Conservation (phyloP, 2,113 vertebrate species). For the Myotis davidii region DNA sequence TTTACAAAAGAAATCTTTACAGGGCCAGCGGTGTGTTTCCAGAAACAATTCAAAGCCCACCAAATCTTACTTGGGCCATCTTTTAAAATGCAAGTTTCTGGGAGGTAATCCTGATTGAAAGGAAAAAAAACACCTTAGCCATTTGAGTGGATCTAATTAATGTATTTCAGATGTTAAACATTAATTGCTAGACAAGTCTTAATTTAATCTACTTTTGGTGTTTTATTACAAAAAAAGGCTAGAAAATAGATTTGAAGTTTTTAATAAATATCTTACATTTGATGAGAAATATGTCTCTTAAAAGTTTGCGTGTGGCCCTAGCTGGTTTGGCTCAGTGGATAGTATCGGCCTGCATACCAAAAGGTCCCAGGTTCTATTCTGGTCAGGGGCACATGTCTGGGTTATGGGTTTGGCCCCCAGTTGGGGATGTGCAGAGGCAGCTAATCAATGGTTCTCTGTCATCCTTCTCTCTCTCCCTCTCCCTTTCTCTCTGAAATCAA, state of each 20-base stretch:
- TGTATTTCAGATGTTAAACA: not conserved
- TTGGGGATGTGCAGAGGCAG: too few relatives aligned
- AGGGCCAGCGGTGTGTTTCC: not conserved
- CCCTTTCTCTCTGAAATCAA: too few relatives aligned
- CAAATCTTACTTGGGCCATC: not conserved
- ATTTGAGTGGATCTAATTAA: not conserved
- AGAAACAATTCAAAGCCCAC: not conserved
- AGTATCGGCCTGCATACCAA: too few relatives aligned
- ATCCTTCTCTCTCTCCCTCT: too few relatives aligned
- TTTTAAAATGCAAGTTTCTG: not conserved
- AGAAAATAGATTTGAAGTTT: not conserved
- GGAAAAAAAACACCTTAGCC: not conserved
- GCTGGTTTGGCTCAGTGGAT: too few relatives aligned
- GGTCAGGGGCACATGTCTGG: too few relatives aligned
- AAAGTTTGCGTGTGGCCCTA: too few relatives aligned
- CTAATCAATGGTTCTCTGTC: too few relatives aligned
- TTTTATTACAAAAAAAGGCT: not conserved
- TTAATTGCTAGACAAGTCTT: not conserved
- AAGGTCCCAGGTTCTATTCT: too few relatives aligned
- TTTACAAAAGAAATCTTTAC: not conserved
- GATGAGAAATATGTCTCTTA: too few relatives aligned
- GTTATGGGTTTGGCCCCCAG: too few relatives aligned
- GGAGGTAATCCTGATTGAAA: not conserved
- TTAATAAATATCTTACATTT: not conserved
- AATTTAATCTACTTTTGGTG: not conserved